phyloP scores from a whole-genome alignment of 2,113 vertebrate genomes.

The Ptychochromis oligacanthus region DNA sequence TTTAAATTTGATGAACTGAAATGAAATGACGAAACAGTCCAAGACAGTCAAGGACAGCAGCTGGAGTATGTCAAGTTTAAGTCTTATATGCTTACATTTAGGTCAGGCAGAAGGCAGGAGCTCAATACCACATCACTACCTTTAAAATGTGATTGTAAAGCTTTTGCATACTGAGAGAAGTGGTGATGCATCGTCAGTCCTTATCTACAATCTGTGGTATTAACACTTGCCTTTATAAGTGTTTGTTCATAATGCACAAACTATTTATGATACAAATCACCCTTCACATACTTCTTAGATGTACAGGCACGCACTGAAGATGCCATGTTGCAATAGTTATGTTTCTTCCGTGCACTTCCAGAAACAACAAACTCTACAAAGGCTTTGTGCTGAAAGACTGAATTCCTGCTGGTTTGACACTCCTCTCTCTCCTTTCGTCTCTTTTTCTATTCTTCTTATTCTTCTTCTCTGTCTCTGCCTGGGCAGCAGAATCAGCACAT shows the following conservation, averaged over 20 bases:
- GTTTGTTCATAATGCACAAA: neutral
- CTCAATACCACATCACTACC: neutral
- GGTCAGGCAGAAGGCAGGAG: neutral
- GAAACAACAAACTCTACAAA: slow-evolving; percentile 70
- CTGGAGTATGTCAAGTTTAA: neutral
- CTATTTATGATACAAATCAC: neutral
- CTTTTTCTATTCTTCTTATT: slow-evolving; percentile 21
- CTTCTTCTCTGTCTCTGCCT: slow-evolving; percentile 46
- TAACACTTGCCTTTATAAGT: neutral
- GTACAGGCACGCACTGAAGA: slow-evolving; percentile 12
- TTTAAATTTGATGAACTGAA: neutral
- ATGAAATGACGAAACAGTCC: no score
- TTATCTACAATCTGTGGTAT: neutral
- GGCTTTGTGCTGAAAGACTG: slow-evolving; percentile 66
- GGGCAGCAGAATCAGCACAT: slow-evolving; percentile 76
- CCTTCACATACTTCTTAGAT: neutral
- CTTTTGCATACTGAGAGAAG: neutral
- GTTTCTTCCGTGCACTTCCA: slow-evolving; percentile 59
- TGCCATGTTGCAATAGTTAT: slow-evolving; percentile 52
- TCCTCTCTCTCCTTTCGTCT: slow-evolving; percentile 60
- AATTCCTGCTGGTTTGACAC: slow-evolving; percentile 70
- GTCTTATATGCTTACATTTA: neutral
- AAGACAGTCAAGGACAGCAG: neutral
- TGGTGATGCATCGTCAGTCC: no score
- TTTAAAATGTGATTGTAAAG: no score